Base-by-base conservation (phyloP, 1,140 invertebrate species). In the Aricia agestis region DNA sequence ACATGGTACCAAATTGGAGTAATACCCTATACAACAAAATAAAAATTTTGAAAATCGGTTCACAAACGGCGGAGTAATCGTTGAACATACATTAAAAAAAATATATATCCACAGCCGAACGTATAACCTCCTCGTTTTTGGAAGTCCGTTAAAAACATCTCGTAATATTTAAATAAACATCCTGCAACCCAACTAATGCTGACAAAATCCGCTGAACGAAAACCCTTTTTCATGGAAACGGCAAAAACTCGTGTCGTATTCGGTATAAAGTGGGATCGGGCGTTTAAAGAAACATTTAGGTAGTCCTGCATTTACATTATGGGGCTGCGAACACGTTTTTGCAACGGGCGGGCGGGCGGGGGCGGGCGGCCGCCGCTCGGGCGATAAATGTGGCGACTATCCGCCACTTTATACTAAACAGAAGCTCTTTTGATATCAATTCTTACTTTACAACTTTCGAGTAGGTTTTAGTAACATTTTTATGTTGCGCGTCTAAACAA, bases 281-380 rank as follows among this genome's bases (percentile, higher is more conserved):
- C 45, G 45, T 52, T 52, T 52, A 52, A 52, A 52, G 45, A 52
- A 52, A 52, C 45, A 52, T 52, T 52, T 52, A 52, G 45, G 45
- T 52, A 52, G 45, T 52, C 45, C 11, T 52, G 45, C 45, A 52
- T 52, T 52, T 52, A 52, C 45, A 52, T 52, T 52, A 52, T 52
- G 45, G 45, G 45, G 45, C 45, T 52, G 45, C 45, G 45, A 52
- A 52, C 45, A 52, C 45, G 45, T 52, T 52, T 52, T 52, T 52
- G 45, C 45, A 52, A 36, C 36, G 36, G 36, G 36, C 36, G 25
- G 36, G 36, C 36, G 36, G 45, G 9, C 45, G 45, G 11, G 45
- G 45, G 45, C 45, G 36, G 36, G 36, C 45, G 45, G 1, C 45
- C 1, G 45, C 45, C 45, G 45, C 9, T 36, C 36, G 36, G 36